Conservation (phyloP, 92 coral and sea anemone species). For the Epizoanthus rinbou region DNA sequence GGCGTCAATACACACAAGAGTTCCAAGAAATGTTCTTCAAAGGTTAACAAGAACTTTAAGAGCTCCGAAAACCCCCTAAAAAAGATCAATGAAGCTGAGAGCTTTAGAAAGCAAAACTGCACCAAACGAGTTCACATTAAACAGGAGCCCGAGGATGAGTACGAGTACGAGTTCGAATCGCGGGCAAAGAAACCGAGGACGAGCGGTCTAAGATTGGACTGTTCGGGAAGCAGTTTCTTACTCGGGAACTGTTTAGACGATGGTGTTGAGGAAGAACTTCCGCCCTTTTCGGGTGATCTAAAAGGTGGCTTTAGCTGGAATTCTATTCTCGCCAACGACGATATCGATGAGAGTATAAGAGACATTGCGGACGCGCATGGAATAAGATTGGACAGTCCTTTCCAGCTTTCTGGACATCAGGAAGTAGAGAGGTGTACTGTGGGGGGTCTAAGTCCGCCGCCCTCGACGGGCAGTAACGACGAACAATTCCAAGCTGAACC, state of each 20-base stretch:
- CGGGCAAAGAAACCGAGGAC: conserved; percentile 63
- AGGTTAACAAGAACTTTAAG: conserved; percentile 39
- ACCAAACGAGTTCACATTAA: conserved; percentile 54
- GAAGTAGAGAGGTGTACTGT: conserved; percentile 37
- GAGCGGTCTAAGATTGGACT: conserved; percentile 65
- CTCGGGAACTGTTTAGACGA: conserved; percentile 55
- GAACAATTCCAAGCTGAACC: conserved; percentile 79
- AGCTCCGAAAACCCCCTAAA: conserved; percentile 61
- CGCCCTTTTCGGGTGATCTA: conserved; percentile 95
- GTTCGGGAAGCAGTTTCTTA: conserved; percentile 51
- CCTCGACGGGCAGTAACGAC: conserved; percentile 68
- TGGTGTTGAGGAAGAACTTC: conserved; percentile 83
- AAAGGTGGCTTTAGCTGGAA: conserved; percentile 97
- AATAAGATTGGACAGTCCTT: conserved; percentile 76
- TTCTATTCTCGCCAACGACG: conserved; percentile 77
- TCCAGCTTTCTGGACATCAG: conserved; percentile 54
- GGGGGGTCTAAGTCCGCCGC: conserved; percentile 67
- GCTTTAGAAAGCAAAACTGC: conserved; percentile 33
- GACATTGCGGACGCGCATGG: conserved; percentile 98
- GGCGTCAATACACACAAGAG: conserved; percentile 92
- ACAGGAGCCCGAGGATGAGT: conserved; percentile 51
- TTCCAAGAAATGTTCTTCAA: conserved; percentile 70
- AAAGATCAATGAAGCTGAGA: conserved; percentile 53
- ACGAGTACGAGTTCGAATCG: conserved; percentile 36
- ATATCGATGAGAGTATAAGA: conserved; percentile 82